A percentile compares a stretch with the other conserved stretches of the same genome.
Conservation (phyloP, 2,797 vertebrate genomes). For the Calcarius lapponicus region DNA sequence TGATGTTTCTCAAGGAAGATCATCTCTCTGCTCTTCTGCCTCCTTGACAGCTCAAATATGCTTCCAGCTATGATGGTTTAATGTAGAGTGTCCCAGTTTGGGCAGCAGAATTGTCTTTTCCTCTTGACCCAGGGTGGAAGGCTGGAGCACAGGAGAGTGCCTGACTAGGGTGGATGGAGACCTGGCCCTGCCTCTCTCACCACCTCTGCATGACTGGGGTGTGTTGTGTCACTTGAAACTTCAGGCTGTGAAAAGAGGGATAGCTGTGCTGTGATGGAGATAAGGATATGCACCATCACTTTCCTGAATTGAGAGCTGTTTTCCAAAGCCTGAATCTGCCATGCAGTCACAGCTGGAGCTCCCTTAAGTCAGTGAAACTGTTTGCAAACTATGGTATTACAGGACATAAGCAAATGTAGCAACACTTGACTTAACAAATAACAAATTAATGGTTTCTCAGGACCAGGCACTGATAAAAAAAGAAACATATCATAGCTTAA, state of each 20-base stretch:
- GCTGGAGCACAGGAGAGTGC: background rate
- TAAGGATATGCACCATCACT: background rate
- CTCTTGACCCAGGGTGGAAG: background rate
- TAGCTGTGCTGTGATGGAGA: background rate
- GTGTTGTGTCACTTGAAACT: background rate
- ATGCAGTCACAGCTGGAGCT: background rate
- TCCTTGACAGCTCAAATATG: background rate
- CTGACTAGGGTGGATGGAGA: background rate
- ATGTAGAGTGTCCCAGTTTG: background rate
- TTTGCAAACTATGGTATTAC: background rate
- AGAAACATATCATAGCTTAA: background rate
- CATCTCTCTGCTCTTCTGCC: background rate
- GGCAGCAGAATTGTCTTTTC: background rate
- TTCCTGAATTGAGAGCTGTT: background rate
- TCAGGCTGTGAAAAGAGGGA: background rate
- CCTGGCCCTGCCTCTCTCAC: background rate
- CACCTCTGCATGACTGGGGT: background rate
- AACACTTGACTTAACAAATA: background rate
- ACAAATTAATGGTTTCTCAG: background rate
- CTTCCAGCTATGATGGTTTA: background rate
- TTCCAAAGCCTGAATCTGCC: background rate
- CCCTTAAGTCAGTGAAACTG: background rate
- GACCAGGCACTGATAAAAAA: background rate
- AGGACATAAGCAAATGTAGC: background rate
- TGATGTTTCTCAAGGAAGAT: background rate